Base-by-base conservation (phyloP, 1,140 invertebrate species). In the Caenorhabditis briggsae region DNA sequence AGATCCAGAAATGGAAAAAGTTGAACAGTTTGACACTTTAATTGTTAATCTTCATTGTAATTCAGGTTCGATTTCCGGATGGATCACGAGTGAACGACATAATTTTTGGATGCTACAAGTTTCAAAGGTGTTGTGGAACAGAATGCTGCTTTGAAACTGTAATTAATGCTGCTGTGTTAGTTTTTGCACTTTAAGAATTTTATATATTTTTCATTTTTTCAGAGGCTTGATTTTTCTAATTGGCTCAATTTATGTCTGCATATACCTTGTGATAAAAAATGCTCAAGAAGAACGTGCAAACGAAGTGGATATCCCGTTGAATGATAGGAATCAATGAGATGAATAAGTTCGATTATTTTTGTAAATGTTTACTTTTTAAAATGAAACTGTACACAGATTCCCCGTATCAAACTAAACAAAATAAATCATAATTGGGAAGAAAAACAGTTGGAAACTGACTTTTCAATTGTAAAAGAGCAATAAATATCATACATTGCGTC, bases 401-500 rank as follows among this genome's bases (percentile, higher is more conserved):
- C 41, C 18, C 64, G 41, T 43, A 70, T 70, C 64, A 70, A 46
- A 43, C 14, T 46, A 20, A n/a, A n/a, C 20, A 25, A 43, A n/a
- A 70, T 14, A 70, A 46, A 70, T 18, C 18, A 78, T 2, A 50
- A 23, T 78, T 46, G 33, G 33, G 33, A 33, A 41, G 70, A 46
- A 78, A 33, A 61, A 25, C 0, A 48, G 20, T 78, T 78, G 70
- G 46, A 2, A 50, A 43, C 18, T 53, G 7, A 43, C 3, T 78
- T 78, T 78, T 53, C 8, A 78, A 53, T 78, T 46, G 46, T 53
- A 78, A 78, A 78, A 48, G 8, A 78, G n/a, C n/a, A 50, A 78
- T 78, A 78, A 78, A 78, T 78, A 78, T 78, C 33, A 46, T 70
- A 16, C 41, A 78, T 53, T 7, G 50, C 46, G 70, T 53, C 70